Evolutionary conservation across 1,140 invertebrate species (phyloP).

Genomic region (Eumaeus atala): DNA sequence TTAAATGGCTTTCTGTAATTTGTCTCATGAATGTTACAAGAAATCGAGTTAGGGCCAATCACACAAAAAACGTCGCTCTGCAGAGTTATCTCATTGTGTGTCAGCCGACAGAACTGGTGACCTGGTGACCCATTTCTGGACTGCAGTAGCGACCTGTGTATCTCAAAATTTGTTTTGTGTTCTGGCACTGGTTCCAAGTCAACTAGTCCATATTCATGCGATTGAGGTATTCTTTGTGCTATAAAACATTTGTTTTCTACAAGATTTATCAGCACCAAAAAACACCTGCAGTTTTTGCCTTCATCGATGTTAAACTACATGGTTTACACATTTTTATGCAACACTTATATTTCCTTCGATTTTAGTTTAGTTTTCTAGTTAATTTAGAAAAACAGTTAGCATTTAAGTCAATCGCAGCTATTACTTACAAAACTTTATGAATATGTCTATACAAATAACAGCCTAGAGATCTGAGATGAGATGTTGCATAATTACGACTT

Average conservation of each 20-base stretch:
- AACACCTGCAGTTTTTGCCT: background rate
- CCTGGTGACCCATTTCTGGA: slow-evolving; percentile 61
- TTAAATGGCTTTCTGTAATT: no score
- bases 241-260: slow-evolving; percentile 10
- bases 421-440: no score
- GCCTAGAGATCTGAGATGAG: no score
- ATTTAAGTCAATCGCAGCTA: no score
- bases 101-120: slow-evolving; percentile 55
- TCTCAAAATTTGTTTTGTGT: slow-evolving; percentile 61
- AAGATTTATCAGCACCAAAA: slow-evolving; percentile 3
- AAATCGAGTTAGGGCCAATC: slow-evolving; percentile 43
- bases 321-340: no score
- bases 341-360: no score
- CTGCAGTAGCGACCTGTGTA: slow-evolving; percentile 58
- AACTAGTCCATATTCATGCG: slow-evolving; percentile 52
- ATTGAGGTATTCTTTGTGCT: slow-evolving; percentile 24
- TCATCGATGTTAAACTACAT: no score
- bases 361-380: no score
- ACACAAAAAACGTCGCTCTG: slow-evolving; percentile 39
- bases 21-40: slow-evolving; percentile 13
- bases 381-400: no score
- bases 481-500: no score
- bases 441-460: no score
- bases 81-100: slow-evolving; percentile 67
- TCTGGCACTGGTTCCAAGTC: slow-evolving; percentile 55